Evolutionary conservation across 2,113 vertebrate genomes (phyloP).

Genomic region (Melanocharis versteri): DNA sequence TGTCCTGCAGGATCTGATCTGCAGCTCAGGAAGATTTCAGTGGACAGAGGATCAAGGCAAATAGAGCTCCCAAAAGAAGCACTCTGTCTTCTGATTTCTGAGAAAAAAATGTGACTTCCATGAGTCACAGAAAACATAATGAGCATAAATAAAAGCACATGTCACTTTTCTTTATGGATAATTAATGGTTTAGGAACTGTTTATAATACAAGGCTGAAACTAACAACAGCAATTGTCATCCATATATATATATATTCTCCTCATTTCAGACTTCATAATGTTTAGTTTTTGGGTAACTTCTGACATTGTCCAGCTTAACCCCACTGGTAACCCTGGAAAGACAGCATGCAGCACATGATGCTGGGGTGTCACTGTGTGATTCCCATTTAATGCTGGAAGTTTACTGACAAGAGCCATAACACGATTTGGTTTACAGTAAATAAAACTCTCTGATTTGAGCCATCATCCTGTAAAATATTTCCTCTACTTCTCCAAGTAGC

Average conservation of each 20-base stretch:
- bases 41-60: not conserved
- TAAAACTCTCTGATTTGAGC: not conserved
- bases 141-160: slow-evolving; percentile 34
- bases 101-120: not conserved
- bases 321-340: not conserved
- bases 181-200: not conserved
- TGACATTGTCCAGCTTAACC: not conserved
- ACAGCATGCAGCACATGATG: not conserved
- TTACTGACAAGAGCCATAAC: not conserved
- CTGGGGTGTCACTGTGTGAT: not conserved
- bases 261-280: not conserved
- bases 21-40: not conserved
- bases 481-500: not conserved
- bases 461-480: not conserved
- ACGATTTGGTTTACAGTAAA: not conserved
- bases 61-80: not conserved
- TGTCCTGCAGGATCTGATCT: not conserved
- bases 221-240: not conserved
- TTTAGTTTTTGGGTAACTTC: not conserved
- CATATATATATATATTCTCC: not conserved
- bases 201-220: slow-evolving; percentile 24
- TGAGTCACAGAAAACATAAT: slow-evolving; percentile 13
- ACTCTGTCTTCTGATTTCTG: not conserved
- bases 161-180: not conserved
- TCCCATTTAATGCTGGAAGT: not conserved